Base-by-base conservation (phyloP, 2,113 vertebrate genomes). In the Aix galericulata region DNA sequence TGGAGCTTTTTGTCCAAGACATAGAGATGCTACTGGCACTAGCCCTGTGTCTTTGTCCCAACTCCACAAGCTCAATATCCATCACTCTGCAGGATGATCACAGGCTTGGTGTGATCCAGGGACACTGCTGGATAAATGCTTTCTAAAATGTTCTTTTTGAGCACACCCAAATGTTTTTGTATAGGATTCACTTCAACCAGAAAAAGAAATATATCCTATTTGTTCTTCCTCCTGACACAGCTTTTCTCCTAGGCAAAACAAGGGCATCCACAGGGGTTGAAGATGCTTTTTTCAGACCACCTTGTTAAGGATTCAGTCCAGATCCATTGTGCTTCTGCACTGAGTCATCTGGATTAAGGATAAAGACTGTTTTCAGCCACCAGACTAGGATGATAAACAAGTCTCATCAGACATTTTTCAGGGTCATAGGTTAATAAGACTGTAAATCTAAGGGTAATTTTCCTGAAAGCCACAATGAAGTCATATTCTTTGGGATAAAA, bases 371-470 rank as follows among this genome's bases (percentile, higher is more conserved):
- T 84, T 72, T 36, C 58, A 92, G 46, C 74, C 44, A 20, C n/a
- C 40, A 91, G 66, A 64, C 48, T 69, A 46, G 46, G 79, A 71
- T 73, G 71, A 95, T 73, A 97, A 79, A 58, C 55, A 87, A 48
- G n/a, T 69, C 59, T 84, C 82, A 68, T 78, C 92, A 84, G 91
- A 67, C 55, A 34, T 12, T 58, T 88, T 86, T 85, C 60, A 62
- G 91, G 60, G 77, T 86, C 77, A 72, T 6, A 52, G 81, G 81
- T 91, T 96, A 93, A 93, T 64, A 91, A 73, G 68, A 91, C 82
- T 0, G 0, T 90, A 85, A 90, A 86, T 96, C 84, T 79, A 66
- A 48, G 71, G 6, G 48, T 77, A 85, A 90, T 86, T 87, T 89
- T 34, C 87, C 89, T 94, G 80, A 80, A 91, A 95, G 82, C 50